These are phyloP conservation scores for Mylabris phalerata DNA, from an alignment of 1,140 invertebrate species.

Conservation along the genomic window DNA sequence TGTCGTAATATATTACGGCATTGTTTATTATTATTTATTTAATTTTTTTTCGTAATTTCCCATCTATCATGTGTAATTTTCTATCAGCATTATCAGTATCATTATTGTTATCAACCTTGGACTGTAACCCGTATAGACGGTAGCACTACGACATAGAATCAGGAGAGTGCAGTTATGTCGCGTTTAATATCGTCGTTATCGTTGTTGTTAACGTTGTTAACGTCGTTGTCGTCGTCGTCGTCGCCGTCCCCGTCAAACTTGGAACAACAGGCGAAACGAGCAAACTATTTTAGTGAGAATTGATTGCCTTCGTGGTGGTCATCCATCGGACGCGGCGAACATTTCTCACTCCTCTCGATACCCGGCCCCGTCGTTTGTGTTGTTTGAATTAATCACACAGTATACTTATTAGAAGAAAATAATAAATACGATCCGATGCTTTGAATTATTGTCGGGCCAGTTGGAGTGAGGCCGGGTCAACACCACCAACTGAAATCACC, in stretches of 20 bases:
- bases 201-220: too few relatives aligned
- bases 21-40: slow-evolving; percentile 14
- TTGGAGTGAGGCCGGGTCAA: slow-evolving; percentile 2
- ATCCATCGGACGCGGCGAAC: slow-evolving; percentile 4
- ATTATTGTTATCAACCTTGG: slow-evolving; percentile 38
- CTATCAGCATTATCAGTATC: slow-evolving; percentile 28
- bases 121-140: slow-evolving; percentile 33
- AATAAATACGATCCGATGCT: background rate
- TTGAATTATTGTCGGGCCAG: background rate
- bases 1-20: slow-evolving; percentile 27
- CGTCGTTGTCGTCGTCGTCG: too few relatives aligned
- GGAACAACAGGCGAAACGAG: too few relatives aligned
- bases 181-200: slow-evolving; percentile 19
- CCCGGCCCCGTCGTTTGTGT: background rate
- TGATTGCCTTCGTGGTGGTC: slow-evolving; percentile 32
- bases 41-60: background rate
- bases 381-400: background rate
- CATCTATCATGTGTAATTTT: slow-evolving; percentile 35
- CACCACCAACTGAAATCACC: too few relatives aligned
- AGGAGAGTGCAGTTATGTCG: slow-evolving; percentile 37
- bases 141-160: slow-evolving; percentile 18
- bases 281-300: slow-evolving; percentile 40
- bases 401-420: too few relatives aligned
- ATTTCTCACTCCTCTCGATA: background rate
- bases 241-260: too few relatives aligned